Conservation (phyloP, 1,140 invertebrate species). For the Procambarus virginalis region DNA sequence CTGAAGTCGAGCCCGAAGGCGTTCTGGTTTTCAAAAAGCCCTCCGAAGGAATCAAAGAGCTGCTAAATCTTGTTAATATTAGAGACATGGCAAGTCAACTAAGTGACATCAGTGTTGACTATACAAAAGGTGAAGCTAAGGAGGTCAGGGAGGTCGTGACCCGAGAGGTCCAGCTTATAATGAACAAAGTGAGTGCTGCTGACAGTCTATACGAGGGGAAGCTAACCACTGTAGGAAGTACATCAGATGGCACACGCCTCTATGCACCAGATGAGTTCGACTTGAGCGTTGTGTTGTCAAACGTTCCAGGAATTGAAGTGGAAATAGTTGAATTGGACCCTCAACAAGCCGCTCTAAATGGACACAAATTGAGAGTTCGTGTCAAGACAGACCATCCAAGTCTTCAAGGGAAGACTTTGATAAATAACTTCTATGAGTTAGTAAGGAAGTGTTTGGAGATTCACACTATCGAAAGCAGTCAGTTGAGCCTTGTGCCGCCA, state of each 20-base stretch:
- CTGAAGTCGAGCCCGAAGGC: background rate
- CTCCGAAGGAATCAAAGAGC: background rate
- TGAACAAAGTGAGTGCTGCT: too few relatives aligned
- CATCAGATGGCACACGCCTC: too few relatives aligned
- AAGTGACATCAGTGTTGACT: conserved; percentile 16
- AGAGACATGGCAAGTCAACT: background rate
- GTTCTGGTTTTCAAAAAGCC: background rate
- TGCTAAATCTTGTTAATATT: conserved; percentile 1
- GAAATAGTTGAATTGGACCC: too few relatives aligned
- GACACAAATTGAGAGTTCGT: conserved; percentile 1
- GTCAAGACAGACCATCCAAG: conserved; percentile 7
- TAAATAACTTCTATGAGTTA: conserved; percentile 18
- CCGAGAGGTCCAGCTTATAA: too few relatives aligned
- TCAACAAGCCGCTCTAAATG: background rate
- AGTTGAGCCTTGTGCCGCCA: conserved; percentile 35
- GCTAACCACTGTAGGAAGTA: too few relatives aligned
- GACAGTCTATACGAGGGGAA: too few relatives aligned
- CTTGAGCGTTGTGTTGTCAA: too few relatives aligned
- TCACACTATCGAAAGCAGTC: background rate
- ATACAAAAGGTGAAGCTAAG: too few relatives aligned
- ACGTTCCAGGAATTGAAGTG: too few relatives aligned
- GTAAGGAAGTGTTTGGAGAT: conserved; percentile 3
- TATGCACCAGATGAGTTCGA: too few relatives aligned
- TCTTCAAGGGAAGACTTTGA: conserved; percentile 11
- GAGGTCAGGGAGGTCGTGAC: too few relatives aligned